phyloP scores from a whole-genome alignment of 2,888 invertebrate species.

The Antitype chi region DNA sequence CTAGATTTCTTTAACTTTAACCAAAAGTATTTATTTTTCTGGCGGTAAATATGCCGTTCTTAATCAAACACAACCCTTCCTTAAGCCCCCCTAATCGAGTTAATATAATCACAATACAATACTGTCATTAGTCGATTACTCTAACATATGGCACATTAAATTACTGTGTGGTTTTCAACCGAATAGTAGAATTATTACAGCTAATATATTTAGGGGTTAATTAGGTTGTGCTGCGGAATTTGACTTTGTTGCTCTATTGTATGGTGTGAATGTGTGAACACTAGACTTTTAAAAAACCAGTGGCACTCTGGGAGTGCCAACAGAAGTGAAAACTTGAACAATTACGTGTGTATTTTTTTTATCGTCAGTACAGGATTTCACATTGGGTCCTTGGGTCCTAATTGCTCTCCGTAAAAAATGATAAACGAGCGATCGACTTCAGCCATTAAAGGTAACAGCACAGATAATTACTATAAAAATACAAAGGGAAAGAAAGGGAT shows the following conservation, averaged over 20 bases:
- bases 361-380: too few relatives aligned
- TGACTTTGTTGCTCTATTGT: background rate
- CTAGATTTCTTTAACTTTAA: too few relatives aligned
- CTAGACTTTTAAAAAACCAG: too few relatives aligned
- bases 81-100: background rate
- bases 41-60: background rate
- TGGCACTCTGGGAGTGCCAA: too few relatives aligned
- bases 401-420: too few relatives aligned
- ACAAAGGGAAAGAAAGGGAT: too few relatives aligned
- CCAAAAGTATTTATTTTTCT: background rate
- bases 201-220: constrained; percentile 33
- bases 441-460: too few relatives aligned
- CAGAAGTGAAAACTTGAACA: too few relatives aligned
- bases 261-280: background rate
- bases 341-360: too few relatives aligned
- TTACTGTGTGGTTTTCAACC: constrained; percentile 45
- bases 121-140: constrained; percentile 33
- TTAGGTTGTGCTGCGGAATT: constrained; percentile 4
- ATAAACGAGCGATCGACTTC: too few relatives aligned
- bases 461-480: too few relatives aligned
- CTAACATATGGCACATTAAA: constrained; percentile 53
- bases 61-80: background rate
- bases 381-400: too few relatives aligned
- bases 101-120: constrained; percentile 33
- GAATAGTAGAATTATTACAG: constrained; percentile 35